phyloP scores from a whole-genome alignment of 2,113 vertebrate species.

The Drymodes brunneopygia region DNA sequence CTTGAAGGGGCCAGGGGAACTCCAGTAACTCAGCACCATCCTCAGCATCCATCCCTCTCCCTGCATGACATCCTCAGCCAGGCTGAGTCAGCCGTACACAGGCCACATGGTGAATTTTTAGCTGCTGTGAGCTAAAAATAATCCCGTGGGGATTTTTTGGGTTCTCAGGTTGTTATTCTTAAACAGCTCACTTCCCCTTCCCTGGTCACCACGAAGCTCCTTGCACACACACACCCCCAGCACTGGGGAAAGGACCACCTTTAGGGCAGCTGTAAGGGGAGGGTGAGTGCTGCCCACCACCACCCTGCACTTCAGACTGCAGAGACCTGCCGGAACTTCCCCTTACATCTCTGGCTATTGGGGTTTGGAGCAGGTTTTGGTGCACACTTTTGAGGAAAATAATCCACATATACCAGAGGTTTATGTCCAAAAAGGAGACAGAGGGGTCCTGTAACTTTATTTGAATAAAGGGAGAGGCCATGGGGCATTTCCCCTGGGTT shows the following conservation, averaged over 20 bases:
- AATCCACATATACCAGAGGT: too few species aligned
- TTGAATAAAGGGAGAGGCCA: too few species aligned
- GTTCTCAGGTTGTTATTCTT: neutral
- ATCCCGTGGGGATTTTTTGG: neutral
- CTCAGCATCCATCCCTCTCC: neutral
- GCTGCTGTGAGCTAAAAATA: neutral
- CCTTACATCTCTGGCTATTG: accelerated
- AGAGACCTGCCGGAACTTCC: neutral
- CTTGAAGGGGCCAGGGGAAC: neutral
- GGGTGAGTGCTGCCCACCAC: neutral
- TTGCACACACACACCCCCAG: accelerated
- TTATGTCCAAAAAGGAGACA: too few species aligned
- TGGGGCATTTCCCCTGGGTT: too few species aligned
- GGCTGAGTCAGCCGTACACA: neutral
- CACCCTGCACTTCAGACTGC: neutral
- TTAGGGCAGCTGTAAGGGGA: neutral
- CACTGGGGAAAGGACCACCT: neutral
- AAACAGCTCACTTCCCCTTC: neutral
- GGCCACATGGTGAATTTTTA: constrained; percentile 13
- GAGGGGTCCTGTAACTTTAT: too few species aligned
- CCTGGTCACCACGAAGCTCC: neutral
- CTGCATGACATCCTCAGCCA: neutral
- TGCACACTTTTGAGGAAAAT: neutral
- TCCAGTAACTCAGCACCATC: neutral
- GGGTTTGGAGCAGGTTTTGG: neutral